A percentile compares a stretch with the other conserved stretches of the same genome.
These are phyloP conservation scores for Arvicanthis niloticus DNA, from an alignment of 2,113 vertebrate genomes.

Conservation along the genomic window DNA sequence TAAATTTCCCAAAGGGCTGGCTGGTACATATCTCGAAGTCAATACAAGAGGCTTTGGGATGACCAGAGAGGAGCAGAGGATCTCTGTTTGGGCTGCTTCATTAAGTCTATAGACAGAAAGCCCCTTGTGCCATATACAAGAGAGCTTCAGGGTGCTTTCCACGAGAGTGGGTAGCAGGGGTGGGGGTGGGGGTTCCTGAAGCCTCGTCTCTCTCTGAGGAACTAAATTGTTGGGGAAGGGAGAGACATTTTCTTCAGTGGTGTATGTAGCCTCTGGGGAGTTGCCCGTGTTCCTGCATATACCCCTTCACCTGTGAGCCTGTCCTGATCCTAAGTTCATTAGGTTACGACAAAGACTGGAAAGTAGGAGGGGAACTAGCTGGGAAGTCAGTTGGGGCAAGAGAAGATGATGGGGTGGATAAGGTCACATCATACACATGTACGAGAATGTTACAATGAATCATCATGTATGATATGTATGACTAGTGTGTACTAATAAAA, in stretches of 20 bases:
- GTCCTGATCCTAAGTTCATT: neutral
- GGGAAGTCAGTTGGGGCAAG: neutral
- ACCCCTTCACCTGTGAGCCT: neutral
- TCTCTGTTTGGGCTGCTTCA: neutral
- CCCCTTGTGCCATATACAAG: too few species aligned
- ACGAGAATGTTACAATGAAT: neutral
- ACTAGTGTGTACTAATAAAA: neutral
- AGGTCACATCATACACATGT: neutral
- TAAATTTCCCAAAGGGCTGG: neutral
- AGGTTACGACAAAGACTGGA: neutral
- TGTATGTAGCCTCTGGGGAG: neutral
- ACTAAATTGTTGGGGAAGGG: neutral
- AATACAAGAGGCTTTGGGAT: neutral
- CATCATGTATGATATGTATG: neutral
- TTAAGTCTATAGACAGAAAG: neutral
- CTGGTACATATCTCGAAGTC: accelerated
- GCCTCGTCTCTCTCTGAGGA: neutral
- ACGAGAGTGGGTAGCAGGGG: too few species aligned
- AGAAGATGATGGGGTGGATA: neutral
- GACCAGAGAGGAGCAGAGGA: neutral
- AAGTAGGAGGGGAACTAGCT: neutral
- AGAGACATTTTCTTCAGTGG: neutral
- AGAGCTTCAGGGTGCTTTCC: neutral
- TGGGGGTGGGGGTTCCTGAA: neutral
- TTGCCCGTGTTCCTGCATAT: neutral